phyloP scores from a whole-genome alignment of 2,797 vertebrate genomes.

The Lagodon rhomboides region DNA sequence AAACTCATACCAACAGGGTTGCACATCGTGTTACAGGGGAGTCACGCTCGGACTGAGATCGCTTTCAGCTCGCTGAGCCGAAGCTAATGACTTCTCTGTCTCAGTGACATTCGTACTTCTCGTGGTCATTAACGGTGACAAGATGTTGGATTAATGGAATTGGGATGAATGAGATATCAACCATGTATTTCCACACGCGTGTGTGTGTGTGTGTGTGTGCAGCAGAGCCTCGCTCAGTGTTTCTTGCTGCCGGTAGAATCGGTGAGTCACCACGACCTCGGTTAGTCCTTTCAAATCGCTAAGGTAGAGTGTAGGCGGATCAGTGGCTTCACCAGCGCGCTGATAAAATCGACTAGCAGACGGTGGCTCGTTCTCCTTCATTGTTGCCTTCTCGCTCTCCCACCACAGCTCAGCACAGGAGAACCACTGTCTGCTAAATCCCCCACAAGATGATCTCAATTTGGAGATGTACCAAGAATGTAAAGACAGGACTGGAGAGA shows the following conservation, averaged over 20 bases:
- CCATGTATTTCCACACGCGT: neutral
- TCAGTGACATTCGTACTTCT: neutral
- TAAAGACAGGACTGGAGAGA: neutral
- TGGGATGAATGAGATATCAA: neutral
- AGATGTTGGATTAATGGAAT: neutral
- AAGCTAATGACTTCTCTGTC: neutral
- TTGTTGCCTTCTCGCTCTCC: neutral
- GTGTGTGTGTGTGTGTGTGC: neutral
- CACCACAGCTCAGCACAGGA: neutral
- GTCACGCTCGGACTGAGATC: neutral
- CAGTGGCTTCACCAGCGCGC: constrained; percentile 7
- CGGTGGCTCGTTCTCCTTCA: neutral
- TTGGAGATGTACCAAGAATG: neutral
- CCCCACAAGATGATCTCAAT: too few species aligned
- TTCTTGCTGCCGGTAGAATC: neutral
- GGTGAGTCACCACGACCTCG: constrained; percentile 49
- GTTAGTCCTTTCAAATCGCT: constrained; percentile 14
- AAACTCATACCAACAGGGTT: neutral
- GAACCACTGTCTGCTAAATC: neutral
- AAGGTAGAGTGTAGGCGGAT: constrained; percentile 43
- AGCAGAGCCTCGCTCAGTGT: neutral
- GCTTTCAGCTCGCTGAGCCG: neutral
- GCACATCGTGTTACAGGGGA: neutral
- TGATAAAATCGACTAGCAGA: constrained; percentile 25
- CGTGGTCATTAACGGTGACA: neutral